These are phyloP conservation scores for Pheosia gnoma DNA, from an alignment of 2,888 invertebrate species.

Conservation along the genomic window DNA sequence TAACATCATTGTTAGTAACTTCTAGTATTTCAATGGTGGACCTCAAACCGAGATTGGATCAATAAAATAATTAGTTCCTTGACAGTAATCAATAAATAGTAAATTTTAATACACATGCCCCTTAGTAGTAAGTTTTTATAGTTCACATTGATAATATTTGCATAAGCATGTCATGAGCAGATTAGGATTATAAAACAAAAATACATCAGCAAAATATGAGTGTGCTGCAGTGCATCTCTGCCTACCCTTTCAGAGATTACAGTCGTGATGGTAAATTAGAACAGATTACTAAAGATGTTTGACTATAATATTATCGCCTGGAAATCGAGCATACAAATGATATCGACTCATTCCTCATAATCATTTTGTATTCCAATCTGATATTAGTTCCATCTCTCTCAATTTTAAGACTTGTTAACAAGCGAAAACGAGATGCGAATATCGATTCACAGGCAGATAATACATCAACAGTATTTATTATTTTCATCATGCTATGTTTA, in stretches of 20 bases:
- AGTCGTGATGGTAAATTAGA: not conserved
- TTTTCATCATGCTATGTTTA: slow-evolving; percentile 72
- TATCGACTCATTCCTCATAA: too few species aligned
- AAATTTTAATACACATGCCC: too few species aligned
- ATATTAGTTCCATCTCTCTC: not conserved
- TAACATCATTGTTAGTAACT: too few species aligned
- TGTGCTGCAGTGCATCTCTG: too few species aligned
- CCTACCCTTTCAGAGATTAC: too few species aligned
- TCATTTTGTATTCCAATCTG: too few species aligned
- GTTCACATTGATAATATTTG: not conserved
- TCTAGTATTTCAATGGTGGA: too few species aligned
- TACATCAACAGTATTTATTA: not conserved
- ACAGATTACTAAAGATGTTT: not conserved
- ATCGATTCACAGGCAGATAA: not conserved
- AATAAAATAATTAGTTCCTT: too few species aligned
- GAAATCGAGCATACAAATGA: not conserved
- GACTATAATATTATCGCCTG: not conserved
- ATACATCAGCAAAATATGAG: too few species aligned
- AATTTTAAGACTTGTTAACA: not conserved
- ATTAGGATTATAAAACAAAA: not conserved
- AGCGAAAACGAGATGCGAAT: not conserved
- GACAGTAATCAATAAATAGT: too few species aligned
- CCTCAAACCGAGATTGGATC: too few species aligned
- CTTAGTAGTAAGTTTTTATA: too few species aligned
- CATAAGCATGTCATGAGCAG: not conserved